Conservation (phyloP, 2,888 invertebrate species). For the Dryococelus australis region DNA sequence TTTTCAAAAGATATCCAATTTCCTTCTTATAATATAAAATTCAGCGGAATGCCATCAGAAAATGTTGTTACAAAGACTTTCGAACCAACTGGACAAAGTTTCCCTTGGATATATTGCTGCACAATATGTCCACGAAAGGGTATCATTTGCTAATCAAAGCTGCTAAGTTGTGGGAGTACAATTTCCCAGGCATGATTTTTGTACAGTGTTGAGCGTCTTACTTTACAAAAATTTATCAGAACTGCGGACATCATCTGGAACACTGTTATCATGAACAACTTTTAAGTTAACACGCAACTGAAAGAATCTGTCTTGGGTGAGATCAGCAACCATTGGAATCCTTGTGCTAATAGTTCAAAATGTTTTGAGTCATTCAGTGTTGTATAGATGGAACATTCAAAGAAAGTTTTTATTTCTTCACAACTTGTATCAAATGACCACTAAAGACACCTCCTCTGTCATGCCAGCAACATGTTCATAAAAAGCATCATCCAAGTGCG, state of each 20-base stretch:
- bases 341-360: slow-evolving; percentile 29
- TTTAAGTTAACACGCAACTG: slow-evolving; percentile 25
- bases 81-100: slow-evolving; percentile 33
- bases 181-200: slow-evolving; percentile 31
- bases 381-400: slow-evolving; percentile 17
- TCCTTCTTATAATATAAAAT: slow-evolving; percentile 36
- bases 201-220: slow-evolving; percentile 27
- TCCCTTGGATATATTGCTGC: slow-evolving; percentile 33
- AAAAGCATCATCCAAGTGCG: not conserved
- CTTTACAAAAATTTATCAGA: slow-evolving; percentile 33
- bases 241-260: slow-evolving; percentile 19
- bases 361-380: slow-evolving; percentile 27
- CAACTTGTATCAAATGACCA: slow-evolving; percentile 22
- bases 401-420: slow-evolving; percentile 28
- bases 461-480: slow-evolving; percentile 26
- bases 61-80: slow-evolving; percentile 36
- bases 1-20: slow-evolving; percentile 31
- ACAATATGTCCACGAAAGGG: slow-evolving; percentile 34
- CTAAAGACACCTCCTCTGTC: slow-evolving; percentile 11
- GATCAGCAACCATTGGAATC: slow-evolving; percentile 27
- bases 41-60: slow-evolving; percentile 33
- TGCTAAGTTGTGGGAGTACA: slow-evolving; percentile 16
- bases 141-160: slow-evolving; percentile 39
- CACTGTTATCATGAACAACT: slow-evolving; percentile 37
- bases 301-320: slow-evolving; percentile 31